phyloP scores from a whole-genome alignment of 2,113 vertebrate species.

The Chaenocephalus aceratus region DNA sequence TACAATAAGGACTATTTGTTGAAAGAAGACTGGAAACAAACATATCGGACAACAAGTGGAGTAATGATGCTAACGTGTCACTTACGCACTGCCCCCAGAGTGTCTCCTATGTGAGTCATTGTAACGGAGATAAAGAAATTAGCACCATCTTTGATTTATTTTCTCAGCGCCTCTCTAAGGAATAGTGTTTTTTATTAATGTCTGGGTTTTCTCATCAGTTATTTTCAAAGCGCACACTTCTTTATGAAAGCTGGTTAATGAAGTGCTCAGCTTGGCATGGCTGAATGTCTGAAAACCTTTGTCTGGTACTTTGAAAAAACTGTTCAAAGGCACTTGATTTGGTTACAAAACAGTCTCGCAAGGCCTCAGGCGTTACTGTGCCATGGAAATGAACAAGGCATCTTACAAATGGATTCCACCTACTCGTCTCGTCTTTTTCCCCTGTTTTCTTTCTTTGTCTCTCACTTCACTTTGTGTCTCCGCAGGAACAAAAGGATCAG shows the following conservation, averaged over 20 bases:
- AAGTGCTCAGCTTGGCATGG: background rate
- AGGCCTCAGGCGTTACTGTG: conserved; percentile 8
- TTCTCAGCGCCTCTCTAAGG: conserved; percentile 12
- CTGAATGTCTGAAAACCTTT: conserved; percentile 7
- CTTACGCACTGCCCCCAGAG: background rate
- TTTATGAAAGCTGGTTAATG: conserved; percentile 14
- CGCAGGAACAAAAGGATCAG: conserved; percentile 94
- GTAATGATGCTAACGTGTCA: conserved; percentile 37
- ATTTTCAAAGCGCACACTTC: background rate
- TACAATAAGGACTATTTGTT: background rate
- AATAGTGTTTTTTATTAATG: conserved; percentile 1
- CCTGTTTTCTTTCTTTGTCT: conserved; percentile 6
- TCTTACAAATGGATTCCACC: conserved; percentile 55
- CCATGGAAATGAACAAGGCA: conserved; percentile 36
- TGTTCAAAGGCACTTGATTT: conserved; percentile 10
- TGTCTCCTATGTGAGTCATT: conserved; percentile 32
- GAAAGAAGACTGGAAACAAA: conserved; percentile 10
- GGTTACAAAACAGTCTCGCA: conserved; percentile 15
- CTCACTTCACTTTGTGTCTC: conserved; percentile 33
- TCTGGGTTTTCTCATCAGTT: background rate
- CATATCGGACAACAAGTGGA: conserved; percentile 15
- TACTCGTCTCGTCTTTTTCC: conserved; percentile 20
- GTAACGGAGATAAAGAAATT: background rate
- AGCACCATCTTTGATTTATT: conserved; percentile 5
- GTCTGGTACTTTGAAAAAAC: background rate